These are phyloP conservation scores for Larimichthys polyactis DNA, from an alignment of 2,113 vertebrate species.

Conservation along the genomic window DNA sequence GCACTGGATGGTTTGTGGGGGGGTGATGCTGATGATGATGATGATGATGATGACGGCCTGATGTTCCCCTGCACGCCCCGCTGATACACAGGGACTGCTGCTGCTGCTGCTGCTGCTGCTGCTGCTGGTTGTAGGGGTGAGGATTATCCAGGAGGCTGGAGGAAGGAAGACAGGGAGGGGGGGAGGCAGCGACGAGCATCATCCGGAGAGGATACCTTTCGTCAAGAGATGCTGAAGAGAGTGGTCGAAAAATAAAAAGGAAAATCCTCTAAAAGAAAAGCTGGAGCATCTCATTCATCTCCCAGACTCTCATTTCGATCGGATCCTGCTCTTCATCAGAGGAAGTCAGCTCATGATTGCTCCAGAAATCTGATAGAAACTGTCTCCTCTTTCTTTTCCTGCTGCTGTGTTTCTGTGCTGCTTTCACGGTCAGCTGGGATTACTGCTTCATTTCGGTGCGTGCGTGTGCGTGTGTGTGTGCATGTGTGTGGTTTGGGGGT, in stretches of 20 bases:
- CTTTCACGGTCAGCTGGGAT: constrained; percentile 58
- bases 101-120: constrained; percentile 21
- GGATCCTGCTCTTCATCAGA: constrained; percentile 10
- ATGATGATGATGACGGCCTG: constrained; percentile 53
- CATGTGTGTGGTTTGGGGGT: constrained; percentile 32
- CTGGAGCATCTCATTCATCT: neutral
- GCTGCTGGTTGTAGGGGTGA: constrained; percentile 24
- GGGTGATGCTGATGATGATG: constrained; percentile 33
- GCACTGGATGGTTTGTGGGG: constrained; percentile 45
- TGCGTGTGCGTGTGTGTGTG: too few relatives aligned
- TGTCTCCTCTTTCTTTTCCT: neutral
- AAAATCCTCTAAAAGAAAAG: neutral
- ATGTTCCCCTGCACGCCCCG: constrained; percentile 55
- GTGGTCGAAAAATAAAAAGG: neutral
- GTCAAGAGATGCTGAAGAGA: constrained; percentile 32
- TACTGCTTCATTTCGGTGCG: constrained; percentile 30
- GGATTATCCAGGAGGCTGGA: constrained; percentile 76
- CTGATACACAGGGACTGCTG: constrained; percentile 61
- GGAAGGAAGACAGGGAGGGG: constrained; percentile 61
- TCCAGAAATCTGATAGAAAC: constrained; percentile 33
- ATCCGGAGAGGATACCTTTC: constrained; percentile 50
- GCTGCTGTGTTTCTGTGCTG: constrained; percentile 17
- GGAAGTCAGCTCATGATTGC: constrained; percentile 42
- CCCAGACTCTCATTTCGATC: neutral
- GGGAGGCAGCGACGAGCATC: constrained; percentile 71